These are phyloP conservation scores for Stigmatopora argus DNA, from an alignment of 2,113 vertebrate genomes.

Conservation along the genomic window DNA sequence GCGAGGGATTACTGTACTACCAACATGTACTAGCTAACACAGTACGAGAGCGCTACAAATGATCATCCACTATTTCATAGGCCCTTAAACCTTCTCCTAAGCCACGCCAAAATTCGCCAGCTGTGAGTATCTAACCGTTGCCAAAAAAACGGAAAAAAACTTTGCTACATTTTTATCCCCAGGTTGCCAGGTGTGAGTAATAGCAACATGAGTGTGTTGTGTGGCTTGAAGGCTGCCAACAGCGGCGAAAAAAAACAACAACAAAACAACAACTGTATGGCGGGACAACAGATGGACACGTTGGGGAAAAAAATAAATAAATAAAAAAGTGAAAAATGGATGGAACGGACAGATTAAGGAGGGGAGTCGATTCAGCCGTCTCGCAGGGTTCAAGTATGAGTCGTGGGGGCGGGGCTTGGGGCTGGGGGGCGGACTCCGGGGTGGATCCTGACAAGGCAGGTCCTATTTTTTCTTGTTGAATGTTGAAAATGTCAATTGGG, in stretches of 20 bases:
- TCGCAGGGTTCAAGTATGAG: neutral
- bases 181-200: constrained; percentile 43
- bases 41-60: too few relatives aligned
- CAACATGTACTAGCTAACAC: too few relatives aligned
- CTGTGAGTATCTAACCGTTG: neutral
- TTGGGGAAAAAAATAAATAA: neutral
- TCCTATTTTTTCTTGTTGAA: neutral
- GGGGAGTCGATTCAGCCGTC: neutral
- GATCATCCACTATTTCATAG: too few relatives aligned
- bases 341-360: constrained; percentile 2
- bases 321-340: neutral
- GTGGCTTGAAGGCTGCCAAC: constrained; percentile 26
- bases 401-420: neutral
- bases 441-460: neutral
- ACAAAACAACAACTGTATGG: constrained; percentile 55
- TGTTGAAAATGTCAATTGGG: constrained; percentile 1
- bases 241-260: constrained; percentile 29
- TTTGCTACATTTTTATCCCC: neutral
- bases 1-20: too few relatives aligned
- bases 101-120: neutral
- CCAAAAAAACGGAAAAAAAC: neutral
- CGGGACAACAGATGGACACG: constrained; percentile 47
- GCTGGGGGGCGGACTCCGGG: neutral
- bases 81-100: too few relatives aligned
- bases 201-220: constrained; percentile 56